A percentile compares a stretch with the other conserved stretches of the same genome.
Conservation (phyloP, 2,113 vertebrate species). For the Heptranchias perlo region DNA sequence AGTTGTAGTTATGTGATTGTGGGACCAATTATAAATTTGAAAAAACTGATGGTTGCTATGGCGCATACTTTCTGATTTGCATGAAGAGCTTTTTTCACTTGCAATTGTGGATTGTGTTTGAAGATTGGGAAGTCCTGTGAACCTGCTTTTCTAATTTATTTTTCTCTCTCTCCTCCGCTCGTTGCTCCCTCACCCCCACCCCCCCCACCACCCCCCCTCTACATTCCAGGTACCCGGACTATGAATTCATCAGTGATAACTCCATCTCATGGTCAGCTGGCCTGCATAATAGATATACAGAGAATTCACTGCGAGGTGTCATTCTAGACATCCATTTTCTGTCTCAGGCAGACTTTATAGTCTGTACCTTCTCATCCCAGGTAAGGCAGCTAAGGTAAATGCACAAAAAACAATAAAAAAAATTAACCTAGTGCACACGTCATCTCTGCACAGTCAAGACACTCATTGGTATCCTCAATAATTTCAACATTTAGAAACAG, state of each 20-base stretch:
- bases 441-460: neutral
- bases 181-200: conserved; percentile 38
- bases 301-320: conserved; percentile 91
- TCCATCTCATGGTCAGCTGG: conserved; percentile 98
- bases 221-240: conserved; percentile 77
- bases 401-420: neutral
- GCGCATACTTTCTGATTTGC: neutral
- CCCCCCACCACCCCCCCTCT: neutral
- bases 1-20: neutral
- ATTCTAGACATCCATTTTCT: conserved; percentile 97
- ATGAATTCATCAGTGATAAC: conserved; percentile 98
- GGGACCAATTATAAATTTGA: neutral
- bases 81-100: neutral
- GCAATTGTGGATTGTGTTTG: neutral
- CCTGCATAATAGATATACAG: conserved; percentile 92
- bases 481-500: neutral
- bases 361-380: conserved; percentile 97
- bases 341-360: conserved; percentile 93
- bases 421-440: too few relatives aligned
- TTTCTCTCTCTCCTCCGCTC: conserved; percentile 39
- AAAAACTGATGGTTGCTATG: neutral
- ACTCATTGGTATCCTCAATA: neutral
- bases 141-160: neutral
- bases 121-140: neutral
- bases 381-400: conserved; percentile 53